Base-by-base conservation (phyloP, 2,113 vertebrate genomes). In the Phaethon lepturus region DNA sequence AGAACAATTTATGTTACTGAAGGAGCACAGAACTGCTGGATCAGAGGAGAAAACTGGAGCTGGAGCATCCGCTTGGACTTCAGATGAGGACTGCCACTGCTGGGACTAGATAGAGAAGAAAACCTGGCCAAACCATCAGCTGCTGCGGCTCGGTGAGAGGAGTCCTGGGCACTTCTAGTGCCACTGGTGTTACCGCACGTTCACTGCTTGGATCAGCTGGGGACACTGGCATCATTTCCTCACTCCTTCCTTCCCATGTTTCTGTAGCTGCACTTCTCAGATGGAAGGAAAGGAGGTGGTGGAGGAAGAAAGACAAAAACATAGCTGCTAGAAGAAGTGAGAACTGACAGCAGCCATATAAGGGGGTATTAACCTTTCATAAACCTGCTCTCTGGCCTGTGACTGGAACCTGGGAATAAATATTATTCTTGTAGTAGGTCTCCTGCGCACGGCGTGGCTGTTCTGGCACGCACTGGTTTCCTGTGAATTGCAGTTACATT, bases 291-390 rank as follows among this genome's bases (percentile, higher is more conserved):
- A 91, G 60, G 63, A 75, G 49, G 16, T 24, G 26, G 33, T 52
- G 18, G 64, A 94, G 45, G 23, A 90, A 82, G 81, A 73, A 82
- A 71, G 44, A 81, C 38, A 82, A 28, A 96, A 88, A 73, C 5
- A 1, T 47, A 76, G 53, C 62, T 2, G 1, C 69, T 93, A 69
- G 53, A 56, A 73, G 49, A 91, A 81, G 93, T 50, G 83, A 95
- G 77, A 95, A 73, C 66, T 91, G 91, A 87, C 91, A 91, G 69
- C 89, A 95, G 68, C 96, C 94, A 55, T 97, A 94, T 94, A 92
- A 95, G 93, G 93, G 67, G 50, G 28, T 77, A 91, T 95, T 96
- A 96, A 97, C 92, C 93, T 97, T 93, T 95, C 87, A 96, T 94
- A 97, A 96, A 93, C 84, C 77, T 96, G 84, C 62, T 97, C 84